Base-by-base conservation (phyloP, 2,113 vertebrate species). In the Perca fluviatilis region DNA sequence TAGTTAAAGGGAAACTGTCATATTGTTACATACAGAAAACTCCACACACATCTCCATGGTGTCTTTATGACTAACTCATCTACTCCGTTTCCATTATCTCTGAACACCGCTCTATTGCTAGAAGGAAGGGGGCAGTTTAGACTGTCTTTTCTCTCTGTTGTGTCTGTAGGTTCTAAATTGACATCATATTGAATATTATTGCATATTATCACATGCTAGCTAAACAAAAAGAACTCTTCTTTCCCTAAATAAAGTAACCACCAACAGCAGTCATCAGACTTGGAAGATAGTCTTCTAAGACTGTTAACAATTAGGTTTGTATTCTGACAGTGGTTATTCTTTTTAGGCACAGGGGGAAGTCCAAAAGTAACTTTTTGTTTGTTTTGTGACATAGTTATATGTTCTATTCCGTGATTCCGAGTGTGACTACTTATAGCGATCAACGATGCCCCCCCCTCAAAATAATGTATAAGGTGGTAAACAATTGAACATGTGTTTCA, bases 251-350 rank as follows among this genome's bases (percentile, higher is more conserved):
- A n/a, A 74, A 77, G 15, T 40, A 49, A 69, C 66, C n/a, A 67
- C 40, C 1, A 18, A 62, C 30, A 49, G 23, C 36, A 89, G 67
- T 80, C 72, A 83, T 69, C 63, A 54, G 71, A 79, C 49, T 70
- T 18, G 40, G 47, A 57, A 60, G 18, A 69, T 30, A 50, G 4
- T 73, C 13, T 69, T 74, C 51, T 51, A 68, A 62, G 72, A 66
- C n/a, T 10, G 13, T 40, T 65, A 49, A n/a, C 15, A 7, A 33
- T 77, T 33, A 10, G 3, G 43, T 43, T 65, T 60, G 40, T 58
- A 15, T 21, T 46, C 27, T 51, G 50, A 25, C 36, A 27, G 7
- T 21, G 25, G n/a, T 66, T 14, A 58, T 33, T 21, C 6, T 62
- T 10, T 54, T 67, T 23, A 7, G 9, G 60, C 5, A 19, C 27